These are phyloP conservation scores for Mamestra brassicae DNA, from an alignment of 2,888 invertebrate species.

Conservation along the genomic window DNA sequence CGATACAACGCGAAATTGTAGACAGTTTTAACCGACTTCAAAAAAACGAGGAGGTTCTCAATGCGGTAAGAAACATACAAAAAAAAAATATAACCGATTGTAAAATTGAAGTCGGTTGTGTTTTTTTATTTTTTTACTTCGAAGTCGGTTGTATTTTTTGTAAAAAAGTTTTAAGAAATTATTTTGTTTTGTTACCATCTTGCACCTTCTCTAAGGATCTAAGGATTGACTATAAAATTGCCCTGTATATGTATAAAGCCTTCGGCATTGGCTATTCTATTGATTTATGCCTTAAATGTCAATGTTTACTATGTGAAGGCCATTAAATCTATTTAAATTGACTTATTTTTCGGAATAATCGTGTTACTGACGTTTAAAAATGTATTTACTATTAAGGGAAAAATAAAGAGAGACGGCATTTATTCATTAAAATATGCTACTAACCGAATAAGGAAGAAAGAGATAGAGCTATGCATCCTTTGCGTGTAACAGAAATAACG, in stretches of 20 bases:
- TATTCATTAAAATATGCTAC: not conserved
- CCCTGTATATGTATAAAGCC: not conserved
- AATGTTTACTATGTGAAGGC: not conserved
- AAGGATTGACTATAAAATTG: not conserved
- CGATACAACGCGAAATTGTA: not conserved
- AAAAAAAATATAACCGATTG: no score
- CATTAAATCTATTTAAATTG: not conserved
- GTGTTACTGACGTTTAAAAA: not conserved
- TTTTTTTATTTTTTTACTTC: no score
- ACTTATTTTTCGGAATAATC: not conserved
- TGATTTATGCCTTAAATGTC: conserved; percentile 5
- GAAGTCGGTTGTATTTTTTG: not conserved
- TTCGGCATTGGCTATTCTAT: not conserved
- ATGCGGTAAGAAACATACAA: no score
- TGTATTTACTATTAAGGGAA: not conserved
- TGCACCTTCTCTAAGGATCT: not conserved
- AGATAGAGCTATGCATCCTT: not conserved
- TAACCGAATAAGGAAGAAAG: not conserved
- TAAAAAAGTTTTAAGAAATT: not conserved
- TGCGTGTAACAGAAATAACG: not conserved
- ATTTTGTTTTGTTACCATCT: not conserved
- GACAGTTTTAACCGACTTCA: no score
- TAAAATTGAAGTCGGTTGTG: no score
- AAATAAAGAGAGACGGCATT: not conserved
- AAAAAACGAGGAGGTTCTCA: no score